Base-by-base conservation (phyloP, 2,797 vertebrate species). In the Rhincodon typus region DNA sequence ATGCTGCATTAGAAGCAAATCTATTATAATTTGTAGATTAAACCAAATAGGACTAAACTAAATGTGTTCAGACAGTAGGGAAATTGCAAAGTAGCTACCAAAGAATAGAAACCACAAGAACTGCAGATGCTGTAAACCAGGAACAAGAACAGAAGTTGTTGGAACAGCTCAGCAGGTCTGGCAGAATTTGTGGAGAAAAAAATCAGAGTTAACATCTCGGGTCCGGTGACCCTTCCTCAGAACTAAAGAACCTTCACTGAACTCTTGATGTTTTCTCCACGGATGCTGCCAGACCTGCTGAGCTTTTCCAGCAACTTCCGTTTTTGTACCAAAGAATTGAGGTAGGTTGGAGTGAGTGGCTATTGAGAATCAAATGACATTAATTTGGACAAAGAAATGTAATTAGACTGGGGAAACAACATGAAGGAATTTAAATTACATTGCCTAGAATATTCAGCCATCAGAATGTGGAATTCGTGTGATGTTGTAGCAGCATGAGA, bases 341-440 rank as follows among this genome's bases (percentile, higher is more conserved):
- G 62, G n/a, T 42, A 42, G 46, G 21, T 42, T 93, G 90, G 42
- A 38, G 23, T 69, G 90, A 38, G 38, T 25, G 66, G 21, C n/a
- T 25, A n/a, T 42, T 93, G 90, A 93, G 38, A 42, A 69, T n/a
- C 62, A 93, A 93, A 93, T 67, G 90, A 67, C n/a, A 62, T 50
- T 50, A 66, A 17, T 93, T 67, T 93, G 90, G 34, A 25, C 17
- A 67, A 93, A 19, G n/a, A n/a, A 67, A 93, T 38, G 79, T 42
- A 82, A 82, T 82, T 82, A 10, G 62, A 62, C 62, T 67, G 19
- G 21, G 34, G n/a, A 93, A 69, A n/a, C 2, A 4, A 69, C 8
- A 66, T 38, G 67, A 91, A 66, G 62, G 7, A 93, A 67, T 25
- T 21, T 12, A 42, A 42, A 67, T 66, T 42, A 42, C 38, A 62